Conservation (phyloP, 2,888 invertebrate genomes). For the Osmoderma eremita region DNA sequence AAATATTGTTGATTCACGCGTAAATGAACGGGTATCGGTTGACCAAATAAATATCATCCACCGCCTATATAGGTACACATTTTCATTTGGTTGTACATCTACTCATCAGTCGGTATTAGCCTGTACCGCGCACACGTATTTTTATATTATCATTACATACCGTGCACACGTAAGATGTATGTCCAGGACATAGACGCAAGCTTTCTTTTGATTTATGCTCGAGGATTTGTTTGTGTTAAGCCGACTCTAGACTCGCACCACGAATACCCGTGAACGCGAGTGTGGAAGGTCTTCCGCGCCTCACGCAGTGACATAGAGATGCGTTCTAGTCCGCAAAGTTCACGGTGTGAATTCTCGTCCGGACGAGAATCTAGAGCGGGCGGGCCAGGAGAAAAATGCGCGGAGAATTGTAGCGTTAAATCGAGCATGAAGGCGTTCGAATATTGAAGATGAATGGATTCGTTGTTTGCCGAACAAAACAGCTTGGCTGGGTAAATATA, state of each 20-base stretch:
- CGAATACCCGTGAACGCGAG: too few relatives aligned
- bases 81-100: too few relatives aligned
- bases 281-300: too few relatives aligned
- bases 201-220: slow-evolving; percentile 9
- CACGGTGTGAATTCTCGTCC: too few relatives aligned
- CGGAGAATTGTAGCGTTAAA: slow-evolving; percentile 28
- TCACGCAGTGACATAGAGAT: too few relatives aligned
- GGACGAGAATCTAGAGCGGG: too few relatives aligned
- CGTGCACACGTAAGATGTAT: neutral
- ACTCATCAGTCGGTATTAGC: too few relatives aligned
- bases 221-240: slow-evolving; percentile 3
- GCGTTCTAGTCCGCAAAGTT: too few relatives aligned
- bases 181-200: neutral
- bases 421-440: slow-evolving; percentile 27
- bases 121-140: too few relatives aligned
- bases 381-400: slow-evolving; percentile 11
- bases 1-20: too few relatives aligned
- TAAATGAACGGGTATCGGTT: neutral
- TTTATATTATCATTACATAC: too few relatives aligned
- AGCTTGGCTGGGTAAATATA: slow-evolving; percentile 1
- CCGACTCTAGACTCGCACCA: too few relatives aligned
- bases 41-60: neutral
- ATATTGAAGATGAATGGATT: slow-evolving; percentile 29
- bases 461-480: slow-evolving; percentile 9
- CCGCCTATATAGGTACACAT: neutral